Evolutionary conservation across 2,113 vertebrate species (phyloP).

Genomic region (Aldabrachelys gigantea): DNA sequence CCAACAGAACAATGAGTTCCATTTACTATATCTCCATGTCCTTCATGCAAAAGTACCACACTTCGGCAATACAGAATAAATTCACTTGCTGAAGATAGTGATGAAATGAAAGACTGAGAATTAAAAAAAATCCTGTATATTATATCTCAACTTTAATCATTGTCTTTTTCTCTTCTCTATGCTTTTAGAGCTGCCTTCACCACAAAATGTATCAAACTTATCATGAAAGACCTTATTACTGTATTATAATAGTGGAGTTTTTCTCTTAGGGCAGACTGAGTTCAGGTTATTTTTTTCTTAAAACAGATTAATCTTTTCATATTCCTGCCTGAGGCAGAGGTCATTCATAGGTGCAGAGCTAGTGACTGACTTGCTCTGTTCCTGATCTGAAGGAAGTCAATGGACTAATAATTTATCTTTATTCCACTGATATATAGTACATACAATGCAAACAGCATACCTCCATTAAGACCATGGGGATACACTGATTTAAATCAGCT

Average conservation of each 20-base stretch:
- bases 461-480: not conserved
- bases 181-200: not conserved
- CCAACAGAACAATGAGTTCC: not conserved
- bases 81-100: not conserved
- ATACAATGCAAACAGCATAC: not conserved
- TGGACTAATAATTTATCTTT: not conserved
- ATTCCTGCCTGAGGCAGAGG: not conserved
- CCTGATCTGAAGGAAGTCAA: not conserved
- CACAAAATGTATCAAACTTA: not conserved
- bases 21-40: not conserved
- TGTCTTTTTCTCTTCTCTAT: not conserved
- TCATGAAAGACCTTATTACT: fast-evolving
- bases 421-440: not conserved
- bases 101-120: not conserved
- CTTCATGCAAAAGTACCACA: not conserved
- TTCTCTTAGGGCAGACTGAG: not conserved
- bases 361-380: not conserved
- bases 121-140: fast-evolving
- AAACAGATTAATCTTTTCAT: not conserved
- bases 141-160: not conserved
- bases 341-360: not conserved
- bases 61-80: not conserved
- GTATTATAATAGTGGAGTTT: not conserved
- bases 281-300: not conserved
- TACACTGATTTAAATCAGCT: not conserved